Evolutionary conservation across 2,797 vertebrate species (phyloP), one percentile per base, ranked within the genome.

Genomic region (Liparis tanakae): DNA sequence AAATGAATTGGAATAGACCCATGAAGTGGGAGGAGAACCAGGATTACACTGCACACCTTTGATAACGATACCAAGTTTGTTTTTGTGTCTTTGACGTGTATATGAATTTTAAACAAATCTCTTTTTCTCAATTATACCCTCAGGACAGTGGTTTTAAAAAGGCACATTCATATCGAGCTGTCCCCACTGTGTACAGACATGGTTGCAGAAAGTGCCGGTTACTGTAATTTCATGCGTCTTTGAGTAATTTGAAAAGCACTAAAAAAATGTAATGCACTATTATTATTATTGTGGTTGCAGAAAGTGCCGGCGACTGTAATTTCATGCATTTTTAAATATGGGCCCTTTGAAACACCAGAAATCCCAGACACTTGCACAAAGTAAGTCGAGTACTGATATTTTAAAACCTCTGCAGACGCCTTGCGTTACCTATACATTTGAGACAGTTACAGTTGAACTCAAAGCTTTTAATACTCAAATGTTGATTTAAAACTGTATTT

Each of bases 11-110:
- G 74, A 87, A 76, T 55, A 65, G 64, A 70, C 41, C 67, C 22
- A 44, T 18, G 43, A 54, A 65, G 71, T 54, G 59, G 70, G 71
- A 81, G 79, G 74, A 54, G 84, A 80, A 82, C 67, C 53, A 12
- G 44, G 79, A 85, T 86, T 82, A 80, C 25, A 43, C 50, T 55
- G 66, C 61, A 65, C 80, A 88, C 81, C 87, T 87, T 78, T 84
- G 74, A 81, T 75, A 71, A 15, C 60, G 62, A 81, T 37, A 71
- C 34, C 43, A 77, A 83, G 62, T 81, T 81, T 66, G 61, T 33
- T 17, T 72, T 71, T 57, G 43, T 56, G 62, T 30, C 50, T 44
- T 57, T 14, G 39, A 54, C 0, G 1, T 56, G 41, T 41, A 61
- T 41, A 61, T 70, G 18, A 51, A 84, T 80, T 71, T 67, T 57